Base-by-base conservation (phyloP, 2,888 invertebrate genomes). In the Lepidocyrtoides sp. region DNA sequence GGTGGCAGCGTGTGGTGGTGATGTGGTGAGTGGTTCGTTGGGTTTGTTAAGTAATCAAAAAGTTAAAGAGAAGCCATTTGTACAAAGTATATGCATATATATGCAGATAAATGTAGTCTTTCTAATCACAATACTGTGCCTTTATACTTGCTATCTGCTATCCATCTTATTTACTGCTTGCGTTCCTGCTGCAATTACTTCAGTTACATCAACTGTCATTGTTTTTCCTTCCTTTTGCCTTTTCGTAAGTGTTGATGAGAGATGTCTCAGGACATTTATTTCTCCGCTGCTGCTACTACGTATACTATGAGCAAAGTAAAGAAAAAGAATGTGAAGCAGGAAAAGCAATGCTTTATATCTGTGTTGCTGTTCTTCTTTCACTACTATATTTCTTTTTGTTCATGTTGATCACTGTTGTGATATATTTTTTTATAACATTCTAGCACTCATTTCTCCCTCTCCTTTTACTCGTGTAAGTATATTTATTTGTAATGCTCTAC, bases 241-340 rank as follows among this genome's bases (percentile, higher is more conserved):
- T 81, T 82, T 44, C 48, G 20, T 41, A 63, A 60, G 75, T 83
- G 82, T 91, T 91, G 83, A 87, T 87, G 88, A 44, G 87, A 91
- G 86, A 91, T 88, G 87, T 91, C 77, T 88, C 83, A 88, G 83
- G 77, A 91, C 91, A 91, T 91, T 87, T 88, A 77, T 72, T 88
- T 63, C 57, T 57, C 41, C 20, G 8, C 29, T 63, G 75, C 48
- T 44, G 17, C 84, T 51, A 44, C 44, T 48, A 48, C 66, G 72
- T 57, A 66, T 69, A n/a, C 51, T 72, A n/a, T 79, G 54, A 48
- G 17, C 41, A 54, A 44, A 51, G 8, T 29, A 44, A 57, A 26
- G 29, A 77, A 77, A 23, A 36, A 36, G 66, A 66, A 66, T 66
- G 32, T 36, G 26, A 20, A 69, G 51, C n/a, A 77, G 63, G 44